Base-by-base conservation (phyloP, 2,113 vertebrate genomes). In the Lepisosteus osseus region DNA sequence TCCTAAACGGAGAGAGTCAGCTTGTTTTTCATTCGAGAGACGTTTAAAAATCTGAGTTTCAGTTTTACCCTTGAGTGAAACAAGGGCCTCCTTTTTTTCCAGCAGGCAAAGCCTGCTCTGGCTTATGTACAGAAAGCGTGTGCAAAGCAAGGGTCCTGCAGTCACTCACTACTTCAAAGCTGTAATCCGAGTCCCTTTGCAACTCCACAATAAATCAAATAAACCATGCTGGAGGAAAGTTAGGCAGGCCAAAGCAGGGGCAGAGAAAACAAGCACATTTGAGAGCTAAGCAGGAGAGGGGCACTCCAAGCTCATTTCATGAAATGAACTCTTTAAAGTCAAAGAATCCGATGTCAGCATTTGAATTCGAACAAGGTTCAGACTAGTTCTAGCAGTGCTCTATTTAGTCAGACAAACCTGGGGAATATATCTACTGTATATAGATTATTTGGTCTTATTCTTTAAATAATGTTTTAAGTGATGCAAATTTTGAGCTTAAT, bases 161-260 rank as follows among this genome's bases (percentile, higher is more conserved):
- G 87, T 88, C 74, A 76, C 78, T 81, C 72, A 67, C 62, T 74
- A 91, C 89, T 93, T 95, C 93, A 94, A 95, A 95, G 91, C 80
- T 81, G 80, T 84, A 94, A 91, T 82, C 81, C 81, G 87, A 90
- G 84, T 89, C 89, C 87, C 84, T 88, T 81, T 90, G 84, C 77
- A 84, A 88, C 84, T 87, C 87, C 0, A 29, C 83, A 91, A 86
- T 90, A 92, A 93, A 91, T 94, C 92, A 93, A 90, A 90, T 78
- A 92, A 93, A 93, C 83, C 84, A 84, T 82, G 67, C 78, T 71
- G 72, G 70, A 42, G 8, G 71, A 17, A 80, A 69, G 71, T 45
- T 81, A 74, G 69, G 73, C 43, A 73, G 65, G 72, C 68, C 69
- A 72, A 65, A 71, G 65, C 74, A 73, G 76, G 45, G 69, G 82